phyloP scores from a whole-genome alignment of 2,797 vertebrate genomes.

The Forpus xanthops region DNA sequence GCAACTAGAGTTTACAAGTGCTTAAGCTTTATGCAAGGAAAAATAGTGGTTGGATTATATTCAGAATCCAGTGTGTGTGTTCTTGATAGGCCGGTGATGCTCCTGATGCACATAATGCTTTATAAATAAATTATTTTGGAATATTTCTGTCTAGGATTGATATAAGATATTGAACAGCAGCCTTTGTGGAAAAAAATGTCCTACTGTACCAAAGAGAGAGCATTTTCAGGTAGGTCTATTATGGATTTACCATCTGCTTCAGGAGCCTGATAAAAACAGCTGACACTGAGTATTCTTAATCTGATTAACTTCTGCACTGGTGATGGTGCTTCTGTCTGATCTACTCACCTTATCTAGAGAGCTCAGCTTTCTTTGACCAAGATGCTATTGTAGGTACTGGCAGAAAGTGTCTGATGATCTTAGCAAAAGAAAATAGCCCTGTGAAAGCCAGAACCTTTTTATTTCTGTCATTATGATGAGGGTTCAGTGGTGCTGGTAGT shows the following conservation, averaged over 20 bases:
- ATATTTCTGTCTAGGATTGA: slow-evolving; percentile 46
- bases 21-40: background rate
- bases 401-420: background rate
- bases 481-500: background rate
- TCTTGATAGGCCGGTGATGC: background rate
- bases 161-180: slow-evolving; percentile 45
- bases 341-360: background rate
- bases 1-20: background rate
- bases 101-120: background rate
- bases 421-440: background rate
- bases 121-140: slow-evolving; percentile 37
- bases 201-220: slow-evolving; percentile 52
- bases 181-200: slow-evolving; percentile 36
- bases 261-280: background rate
- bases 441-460: background rate
- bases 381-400: background rate
- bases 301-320: background rate
- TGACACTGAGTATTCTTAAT: background rate
- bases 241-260: background rate
- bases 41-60: background rate
- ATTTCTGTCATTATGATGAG: background rate
- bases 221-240: slow-evolving; percentile 25
- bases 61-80: background rate
- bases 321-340: background rate
- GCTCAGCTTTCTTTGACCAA: background rate